Percentiles rank a stretch among this genome's conserved stretches.
Conservation (phyloP, 2,888 invertebrate species). For the Phyllotreta striolata region DNA sequence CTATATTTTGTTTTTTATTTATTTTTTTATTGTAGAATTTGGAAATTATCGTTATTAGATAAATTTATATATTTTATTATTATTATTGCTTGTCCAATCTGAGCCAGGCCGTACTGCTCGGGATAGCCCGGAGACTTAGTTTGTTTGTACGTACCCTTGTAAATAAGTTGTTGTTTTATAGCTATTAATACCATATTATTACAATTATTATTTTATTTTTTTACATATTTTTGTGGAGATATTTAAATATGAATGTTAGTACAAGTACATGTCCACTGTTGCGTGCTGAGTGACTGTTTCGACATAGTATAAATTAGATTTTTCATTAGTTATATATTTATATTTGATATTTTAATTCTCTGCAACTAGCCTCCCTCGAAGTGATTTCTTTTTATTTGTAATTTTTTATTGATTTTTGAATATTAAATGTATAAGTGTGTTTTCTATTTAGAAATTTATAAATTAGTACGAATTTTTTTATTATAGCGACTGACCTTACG, state of each 20-base stretch:
- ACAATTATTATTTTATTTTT: slow-evolving; percentile 64
- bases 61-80: slow-evolving; percentile 60
- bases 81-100: slow-evolving; percentile 51
- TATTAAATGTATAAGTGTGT: slow-evolving; percentile 62
- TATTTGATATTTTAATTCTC: slow-evolving; percentile 61
- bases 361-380: slow-evolving; percentile 56
- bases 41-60: slow-evolving; percentile 61
- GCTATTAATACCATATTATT: slow-evolving; percentile 62
- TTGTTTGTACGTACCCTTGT: slow-evolving; percentile 60
- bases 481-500: slow-evolving; percentile 55
- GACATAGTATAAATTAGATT: slow-evolving; percentile 60
- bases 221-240: slow-evolving; percentile 64
- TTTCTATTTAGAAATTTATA: slow-evolving; percentile 62
- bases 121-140: slow-evolving; percentile 53
- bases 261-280: slow-evolving; percentile 60
- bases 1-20: slow-evolving; percentile 61
- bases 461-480: slow-evolving; percentile 58
- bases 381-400: slow-evolving; percentile 56
- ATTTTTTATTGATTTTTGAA: slow-evolving; percentile 60
- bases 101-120: slow-evolving; percentile 49
- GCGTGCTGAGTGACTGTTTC: slow-evolving; percentile 62
- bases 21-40: slow-evolving; percentile 61
- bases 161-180: slow-evolving; percentile 64
- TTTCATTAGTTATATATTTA: slow-evolving; percentile 62
- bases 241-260: slow-evolving; percentile 64